Base-by-base conservation (phyloP, 2,888 invertebrate species). In the Polydrusus cervinus region DNA sequence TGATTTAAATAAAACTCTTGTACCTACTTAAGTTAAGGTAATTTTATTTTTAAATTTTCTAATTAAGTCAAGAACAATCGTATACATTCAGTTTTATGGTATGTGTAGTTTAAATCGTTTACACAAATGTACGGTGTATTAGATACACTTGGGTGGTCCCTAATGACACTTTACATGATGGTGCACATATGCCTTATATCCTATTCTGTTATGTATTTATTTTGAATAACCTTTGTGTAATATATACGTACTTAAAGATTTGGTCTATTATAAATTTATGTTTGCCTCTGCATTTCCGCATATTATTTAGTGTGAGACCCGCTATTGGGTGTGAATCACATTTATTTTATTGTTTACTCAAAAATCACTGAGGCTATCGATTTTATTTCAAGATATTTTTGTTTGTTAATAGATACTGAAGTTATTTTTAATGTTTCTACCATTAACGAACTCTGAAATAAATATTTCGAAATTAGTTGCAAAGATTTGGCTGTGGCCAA, bases 81-180 rank as follows among this genome's bases (percentile, higher is more conserved):
- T 51, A 51, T 20, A 51, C 13, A 20, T 51, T 51, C 8, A 7
- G 11, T 51, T 18, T 51, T 51, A 51, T 20, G 9, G 9, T 10
- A 34, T n/a, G n/a, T 51, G 20, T 51, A 51, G 8, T 51, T 51
- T 51, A 9, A 51, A 20, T 20, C 51, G 51, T 51, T 51, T 51
- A 20, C 47, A 51, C n/a, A 0, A 16, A 7, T 16, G 16, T 47
- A 47, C n/a, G 16, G 16, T 47, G 16, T 47, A 14, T 47, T 47
- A 34, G 34, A 34, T 8, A 34, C 51, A 18, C 51, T 20, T 51
- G 51, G 51, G 51, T 51, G 51, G 51, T 51, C 51, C 20, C 6
- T 51, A 51, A 51, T 51, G 51, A 20, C n/a, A 51, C 5, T 51
- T 20, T 51, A 18, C 51, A 20, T 51, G 51, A 51, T 51, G 51